phyloP scores from a whole-genome alignment of 2,888 invertebrate species.

The Zygogramma bicolorata region DNA sequence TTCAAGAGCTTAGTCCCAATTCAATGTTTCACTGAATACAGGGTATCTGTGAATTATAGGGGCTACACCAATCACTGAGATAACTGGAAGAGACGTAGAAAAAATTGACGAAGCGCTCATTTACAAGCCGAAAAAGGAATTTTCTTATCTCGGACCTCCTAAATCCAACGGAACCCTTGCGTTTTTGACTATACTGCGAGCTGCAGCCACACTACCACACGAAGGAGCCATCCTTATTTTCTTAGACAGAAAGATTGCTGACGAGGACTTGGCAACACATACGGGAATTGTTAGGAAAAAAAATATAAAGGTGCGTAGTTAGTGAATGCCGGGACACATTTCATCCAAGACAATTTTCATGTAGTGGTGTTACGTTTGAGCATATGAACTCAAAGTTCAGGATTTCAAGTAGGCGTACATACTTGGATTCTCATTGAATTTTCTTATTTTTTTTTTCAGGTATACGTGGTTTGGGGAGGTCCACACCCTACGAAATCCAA shows the following conservation, averaged over 20 bases:
- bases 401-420: too few relatives aligned
- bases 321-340: background rate
- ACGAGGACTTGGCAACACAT: slow-evolving; percentile 65
- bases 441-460: slow-evolving; percentile 56
- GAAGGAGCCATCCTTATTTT: slow-evolving; percentile 75
- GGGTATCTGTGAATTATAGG: slow-evolving; percentile 44
- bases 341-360: too few relatives aligned
- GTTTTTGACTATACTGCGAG: slow-evolving; percentile 72
- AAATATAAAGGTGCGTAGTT: slow-evolving; percentile 64
- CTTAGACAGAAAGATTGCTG: slow-evolving; percentile 71
- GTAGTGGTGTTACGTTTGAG: too few relatives aligned
- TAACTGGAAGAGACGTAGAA: slow-evolving; percentile 44
- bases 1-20: too few relatives aligned
- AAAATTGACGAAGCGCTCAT: slow-evolving; percentile 42
- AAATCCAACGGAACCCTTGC: slow-evolving; percentile 68
- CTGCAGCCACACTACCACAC: slow-evolving; percentile 73
- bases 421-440: too few relatives aligned
- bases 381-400: too few relatives aligned
- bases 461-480: slow-evolving; percentile 69
- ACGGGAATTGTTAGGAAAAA: slow-evolving; percentile 36
- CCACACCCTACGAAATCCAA: slow-evolving; percentile 63
- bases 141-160: slow-evolving; percentile 42
- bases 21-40: too few relatives aligned
- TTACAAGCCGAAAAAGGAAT: slow-evolving; percentile 22
- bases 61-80: slow-evolving; percentile 50